Percentiles rank a stretch among this genome's conserved stretches.
These are phyloP conservation scores for Galeruca laticollis DNA, from an alignment of 2,888 invertebrate genomes.

Conservation along the genomic window DNA sequence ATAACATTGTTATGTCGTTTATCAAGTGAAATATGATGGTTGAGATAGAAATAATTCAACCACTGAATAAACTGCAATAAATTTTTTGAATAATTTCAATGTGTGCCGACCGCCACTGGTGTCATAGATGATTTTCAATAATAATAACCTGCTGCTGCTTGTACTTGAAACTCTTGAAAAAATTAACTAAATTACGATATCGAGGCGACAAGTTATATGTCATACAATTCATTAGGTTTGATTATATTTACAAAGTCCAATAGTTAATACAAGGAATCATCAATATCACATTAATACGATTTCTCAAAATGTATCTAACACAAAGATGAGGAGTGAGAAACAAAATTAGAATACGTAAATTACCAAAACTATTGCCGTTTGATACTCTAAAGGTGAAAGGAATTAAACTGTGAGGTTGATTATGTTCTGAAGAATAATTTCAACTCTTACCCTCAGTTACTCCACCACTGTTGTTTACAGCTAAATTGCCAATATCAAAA, in stretches of 20 bases:
- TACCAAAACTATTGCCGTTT: no score
- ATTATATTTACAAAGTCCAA: constrained; percentile 1
- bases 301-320: not conserved
- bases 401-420: no score
- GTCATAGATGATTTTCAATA: constrained; percentile 2
- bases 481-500: no score
- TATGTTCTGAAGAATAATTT: no score
- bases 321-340: no score
- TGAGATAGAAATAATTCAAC: no score
- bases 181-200: constrained; percentile 2
- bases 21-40: no score
- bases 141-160: constrained; percentile 1
- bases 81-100: not conserved
- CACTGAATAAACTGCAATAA: not conserved
- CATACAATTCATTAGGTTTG: not conserved
- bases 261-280: not conserved
- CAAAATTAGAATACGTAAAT: no score
- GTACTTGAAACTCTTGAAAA: constrained; percentile 15
- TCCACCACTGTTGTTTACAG: no score
- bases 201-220: constrained; percentile 1
- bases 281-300: not conserved
- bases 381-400: no score
- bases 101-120: not conserved
- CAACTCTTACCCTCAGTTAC: no score
- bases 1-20: no score